Base-by-base conservation (phyloP, 2,797 vertebrate species). In the Acropternis orthonyx region DNA sequence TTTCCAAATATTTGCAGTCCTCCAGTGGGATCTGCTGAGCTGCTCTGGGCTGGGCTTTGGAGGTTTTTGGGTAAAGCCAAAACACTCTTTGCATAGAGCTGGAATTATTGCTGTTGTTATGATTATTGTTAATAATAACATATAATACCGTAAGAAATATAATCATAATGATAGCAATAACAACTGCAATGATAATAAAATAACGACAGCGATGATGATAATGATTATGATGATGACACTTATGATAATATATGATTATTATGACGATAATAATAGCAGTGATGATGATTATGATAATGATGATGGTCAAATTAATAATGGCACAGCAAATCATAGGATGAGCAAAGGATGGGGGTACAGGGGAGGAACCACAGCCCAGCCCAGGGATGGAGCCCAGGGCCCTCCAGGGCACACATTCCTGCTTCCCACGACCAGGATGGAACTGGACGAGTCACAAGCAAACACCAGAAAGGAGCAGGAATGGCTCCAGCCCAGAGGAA, bases 351-450 rank as follows among this genome's bases (percentile, higher is more conserved):
- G 36, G 43, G 12, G 30, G 24, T 6, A 17, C 2, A 8, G 21
- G 13, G 30, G 49, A 62, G 19, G n/a, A 37, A 17, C 36, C 17
- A 46, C 66, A 55, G 77, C 17, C 52, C 66, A 55, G 77, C 36
- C 18, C 34, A 39, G 55, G 7, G 26, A 23, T 39, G 2, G 8
- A 44, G 41, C 14, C 1, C 2, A 59, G 48, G 48, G 43, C 21
- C 62, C 30, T 6, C 5, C 77, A 14, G 23, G 1, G 2, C 46
- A 26, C 75, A 39, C 55, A 49, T 13, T 13, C 52, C 52, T 32
- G 58, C 39, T 54, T 30, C 66, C 49, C 34, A 18, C 1, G 6
- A 6, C 17, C 1, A 2, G 39, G 10, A 5, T 0, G 5, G 43
- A 62, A 18, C 0, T 3, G 83, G 39, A 8, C 48, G 36, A 80